Evolutionary conservation across 1,140 invertebrate species (phyloP), one percentile per base, ranked within the genome.

Genomic region (Trichoplusia ni): DNA sequence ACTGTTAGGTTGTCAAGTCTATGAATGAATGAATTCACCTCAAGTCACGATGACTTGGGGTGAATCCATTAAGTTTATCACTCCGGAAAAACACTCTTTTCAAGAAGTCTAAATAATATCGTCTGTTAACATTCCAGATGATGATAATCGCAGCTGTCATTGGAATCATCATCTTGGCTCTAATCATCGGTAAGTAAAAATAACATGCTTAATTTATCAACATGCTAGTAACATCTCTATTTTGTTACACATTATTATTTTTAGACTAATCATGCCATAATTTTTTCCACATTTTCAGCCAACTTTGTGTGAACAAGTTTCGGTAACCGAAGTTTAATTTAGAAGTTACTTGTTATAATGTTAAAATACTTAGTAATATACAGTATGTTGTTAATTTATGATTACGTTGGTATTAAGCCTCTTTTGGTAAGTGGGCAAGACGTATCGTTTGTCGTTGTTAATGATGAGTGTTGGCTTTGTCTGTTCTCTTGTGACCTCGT

Each of bases 81-180:
- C n/a, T n/a, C n/a, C n/a, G n/a, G n/a, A n/a, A n/a, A n/a, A n/a
- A n/a, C n/a, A n/a, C n/a, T n/a, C n/a, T n/a, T n/a, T n/a, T n/a
- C n/a, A n/a, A n/a, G n/a, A n/a, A n/a, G n/a, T n/a, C n/a, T n/a
- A n/a, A n/a, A n/a, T n/a, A n/a, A n/a, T n/a, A n/a, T 35, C 5
- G 7, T 37, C 16, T 51, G 51, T 64, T 13, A 51, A 13, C 46
- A 67, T 92, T 92, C 61, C 89, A 97, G 96, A 97, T 97, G 96
- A 97, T 97, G 96, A 95, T 97, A 86, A 97, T 98, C 71, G 96
- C 97, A 92, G 96, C 96, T 62, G 95, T 96, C 27, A 97, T 98
- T 90, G 95, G 94, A 79, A 93, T 96, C 71, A 95, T 97, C 75
- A 94, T 97, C 90, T 89, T 97, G 89, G 95, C 95, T 87, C 95